Evolutionary conservation across 92 coral and sea anemone genomes (phyloP).

Genomic region (Parazoanthus atlanticus): DNA sequence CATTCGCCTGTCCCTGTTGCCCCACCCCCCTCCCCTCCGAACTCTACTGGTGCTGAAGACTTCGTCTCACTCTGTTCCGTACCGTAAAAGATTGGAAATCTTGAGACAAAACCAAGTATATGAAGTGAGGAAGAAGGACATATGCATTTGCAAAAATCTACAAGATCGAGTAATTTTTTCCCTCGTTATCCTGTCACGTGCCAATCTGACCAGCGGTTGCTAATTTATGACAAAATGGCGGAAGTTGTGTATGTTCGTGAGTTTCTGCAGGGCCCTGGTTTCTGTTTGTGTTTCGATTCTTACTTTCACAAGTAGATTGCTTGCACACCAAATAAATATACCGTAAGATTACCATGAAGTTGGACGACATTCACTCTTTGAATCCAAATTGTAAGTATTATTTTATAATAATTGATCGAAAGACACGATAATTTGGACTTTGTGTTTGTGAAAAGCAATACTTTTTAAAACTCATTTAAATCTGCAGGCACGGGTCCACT

Average conservation of each 20-base stretch:
- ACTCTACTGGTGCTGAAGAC: not conserved
- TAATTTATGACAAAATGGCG: not conserved
- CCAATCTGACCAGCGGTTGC: not conserved
- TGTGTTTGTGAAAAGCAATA: not conserved
- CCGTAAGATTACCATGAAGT: not conserved
- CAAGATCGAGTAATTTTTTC: too few relatives aligned
- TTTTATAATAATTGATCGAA: not conserved
- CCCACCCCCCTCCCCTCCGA: constrained; percentile 3
- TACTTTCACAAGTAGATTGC: not conserved
- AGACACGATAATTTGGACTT: too few relatives aligned
- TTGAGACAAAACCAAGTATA: too few relatives aligned
- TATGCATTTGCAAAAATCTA: not conserved
- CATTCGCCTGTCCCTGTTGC: not conserved
- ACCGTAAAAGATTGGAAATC: too few relatives aligned
- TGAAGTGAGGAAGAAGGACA: not conserved
- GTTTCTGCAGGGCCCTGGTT: too few relatives aligned
- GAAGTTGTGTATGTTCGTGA: not conserved
- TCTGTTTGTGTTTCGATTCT: not conserved
- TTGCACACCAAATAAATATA: not conserved
- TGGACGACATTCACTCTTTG: constrained; percentile 38
- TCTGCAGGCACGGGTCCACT: constrained; percentile 2
- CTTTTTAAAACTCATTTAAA: not conserved
- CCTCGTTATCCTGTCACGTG: not conserved
- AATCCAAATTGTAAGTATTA: constrained; percentile 47
- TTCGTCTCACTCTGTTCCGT: too few relatives aligned